Evolutionary conservation across 1,140 invertebrate species (phyloP), one percentile per base, ranked within the genome.

Genomic region (Zaprionus lachaisei): DNA sequence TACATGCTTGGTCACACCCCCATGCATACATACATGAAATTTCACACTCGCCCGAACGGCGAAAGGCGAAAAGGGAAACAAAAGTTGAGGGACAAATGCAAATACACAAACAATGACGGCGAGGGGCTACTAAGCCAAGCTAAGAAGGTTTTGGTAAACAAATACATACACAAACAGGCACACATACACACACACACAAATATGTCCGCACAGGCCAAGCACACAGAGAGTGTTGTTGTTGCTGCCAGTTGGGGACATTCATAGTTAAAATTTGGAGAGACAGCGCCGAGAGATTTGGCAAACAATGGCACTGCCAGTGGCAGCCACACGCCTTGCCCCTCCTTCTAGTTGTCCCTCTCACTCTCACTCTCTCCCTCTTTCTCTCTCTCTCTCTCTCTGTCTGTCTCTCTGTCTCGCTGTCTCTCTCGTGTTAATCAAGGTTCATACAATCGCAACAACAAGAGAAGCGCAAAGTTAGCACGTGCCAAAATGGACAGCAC

Each of bases 61-160:
- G 37, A 38, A 38, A 38, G 37, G 37, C 37, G 54, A 66, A 77
- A 49, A 44, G 73, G 55, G 17, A 41, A 11, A 17, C 71, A 62
- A 64, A 66, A 54, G 57, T 68, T 73, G 71, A 62, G 70, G 87
- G 81, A 82, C 84, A 84, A 90, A 89, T 89, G 74, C 84, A 89
- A 87, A 87, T 90, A 89, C 81, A 90, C 84, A 89, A 89, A 89
- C 84, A 89, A 89, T 90, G 84, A 76, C 72, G 69, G 80, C 82
- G 74, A 76, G 84, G 85, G 84, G 84, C 86, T 90, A 89, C 84
- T 84, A 89, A 89, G 84, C 84, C 85, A 89, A 89, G 85, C 84
- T 89, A 89, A 89, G 84, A 90, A 89, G 84, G 84, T 89, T 89
- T 89, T 84, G 79, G 85, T 90, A 89, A 90, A 89, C 85, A 89